phyloP scores from a whole-genome alignment of 2,888 invertebrate genomes.

The Embidobia sp. region DNA sequence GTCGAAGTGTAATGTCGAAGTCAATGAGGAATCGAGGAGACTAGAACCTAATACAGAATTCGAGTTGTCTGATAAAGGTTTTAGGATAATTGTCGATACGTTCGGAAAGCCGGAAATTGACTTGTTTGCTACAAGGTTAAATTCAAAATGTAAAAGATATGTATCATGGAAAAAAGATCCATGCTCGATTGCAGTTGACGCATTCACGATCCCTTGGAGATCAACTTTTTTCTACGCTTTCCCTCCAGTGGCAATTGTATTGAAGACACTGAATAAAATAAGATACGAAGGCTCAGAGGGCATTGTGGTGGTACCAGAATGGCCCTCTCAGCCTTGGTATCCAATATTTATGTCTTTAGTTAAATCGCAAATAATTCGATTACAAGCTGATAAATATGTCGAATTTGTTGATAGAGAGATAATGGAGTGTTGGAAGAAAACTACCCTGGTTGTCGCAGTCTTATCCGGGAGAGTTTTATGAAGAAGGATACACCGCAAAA shows the following conservation, averaged over 20 bases:
- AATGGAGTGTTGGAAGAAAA: not conserved
- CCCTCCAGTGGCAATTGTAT: not conserved
- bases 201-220: not conserved
- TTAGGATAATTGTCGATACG: not conserved
- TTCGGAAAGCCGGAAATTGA: conserved; percentile 12
- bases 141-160: conserved; percentile 38
- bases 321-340: conserved; percentile 5
- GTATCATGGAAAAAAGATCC: conserved; percentile 28
- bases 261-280: not conserved
- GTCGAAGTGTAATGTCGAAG: conserved; percentile 3
- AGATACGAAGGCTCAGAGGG: not conserved
- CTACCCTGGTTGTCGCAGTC: conserved; percentile 24
- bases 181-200: not conserved
- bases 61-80: conserved; percentile 13
- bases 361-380: not conserved
- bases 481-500: conserved; percentile 21
- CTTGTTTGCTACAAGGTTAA: conserved; percentile 28
- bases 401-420: not conserved
- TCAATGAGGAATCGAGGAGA: conserved; percentile 34
- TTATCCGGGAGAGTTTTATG: conserved; percentile 38
- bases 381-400: not conserved
- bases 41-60: conserved; percentile 34
- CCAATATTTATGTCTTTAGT: not conserved
- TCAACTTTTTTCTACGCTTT: not conserved
- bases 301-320: conserved; percentile 1